Evolutionary conservation across 2,113 vertebrate species (phyloP).

Genomic region (Ctenomys sociabilis): DNA sequence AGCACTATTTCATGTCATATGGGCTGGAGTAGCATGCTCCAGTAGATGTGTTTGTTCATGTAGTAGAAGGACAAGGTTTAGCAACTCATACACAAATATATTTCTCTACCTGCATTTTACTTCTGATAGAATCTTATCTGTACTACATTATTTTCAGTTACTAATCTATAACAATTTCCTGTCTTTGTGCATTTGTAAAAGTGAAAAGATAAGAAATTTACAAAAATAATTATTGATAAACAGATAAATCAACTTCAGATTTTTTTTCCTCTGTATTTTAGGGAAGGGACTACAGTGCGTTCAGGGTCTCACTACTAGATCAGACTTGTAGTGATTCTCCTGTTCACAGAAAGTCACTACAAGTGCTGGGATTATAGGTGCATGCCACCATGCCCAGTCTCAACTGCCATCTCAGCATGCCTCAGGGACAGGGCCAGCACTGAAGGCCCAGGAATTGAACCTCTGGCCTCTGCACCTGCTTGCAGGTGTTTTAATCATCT

Average conservation of each 20-base stretch:
- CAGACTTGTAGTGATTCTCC: too few species aligned
- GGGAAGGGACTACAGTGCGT: too few species aligned
- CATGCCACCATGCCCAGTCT: too few species aligned
- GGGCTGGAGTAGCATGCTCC: neutral
- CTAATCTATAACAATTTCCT: neutral
- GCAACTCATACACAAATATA: neutral
- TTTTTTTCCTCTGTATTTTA: too few species aligned
- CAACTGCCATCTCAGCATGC: too few species aligned
- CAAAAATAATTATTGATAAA: neutral
- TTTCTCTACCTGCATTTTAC: neutral
- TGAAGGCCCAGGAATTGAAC: too few species aligned
- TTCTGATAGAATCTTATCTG: neutral
- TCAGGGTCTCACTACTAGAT: too few species aligned
- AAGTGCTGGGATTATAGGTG: too few species aligned
- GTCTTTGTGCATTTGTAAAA: neutral
- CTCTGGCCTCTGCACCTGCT: too few species aligned
- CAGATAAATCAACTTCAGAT: neutral
- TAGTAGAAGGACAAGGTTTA: neutral
- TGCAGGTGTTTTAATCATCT: too few species aligned
- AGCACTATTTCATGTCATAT: neutral
- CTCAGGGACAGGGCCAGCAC: too few species aligned
- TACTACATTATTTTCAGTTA: neutral
- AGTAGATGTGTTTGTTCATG: neutral
- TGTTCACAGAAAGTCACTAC: too few species aligned
- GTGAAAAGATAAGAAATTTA: neutral